Evolutionary conservation across 2,797 vertebrate genomes (phyloP), one percentile per base, ranked within the genome.

Genomic region (Mus spretus): DNA sequence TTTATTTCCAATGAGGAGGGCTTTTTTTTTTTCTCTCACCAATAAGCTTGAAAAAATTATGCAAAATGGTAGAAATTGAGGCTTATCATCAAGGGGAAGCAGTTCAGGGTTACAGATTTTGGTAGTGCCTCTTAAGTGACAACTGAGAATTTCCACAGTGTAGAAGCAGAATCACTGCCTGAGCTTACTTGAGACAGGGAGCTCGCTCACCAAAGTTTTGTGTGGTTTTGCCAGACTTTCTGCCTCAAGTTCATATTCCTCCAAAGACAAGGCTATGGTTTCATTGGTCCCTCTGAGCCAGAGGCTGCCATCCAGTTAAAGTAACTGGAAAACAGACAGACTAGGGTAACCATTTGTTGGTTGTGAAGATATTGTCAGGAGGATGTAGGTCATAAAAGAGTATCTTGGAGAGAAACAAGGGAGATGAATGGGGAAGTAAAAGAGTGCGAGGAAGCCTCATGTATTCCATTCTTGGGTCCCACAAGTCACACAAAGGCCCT

Each of bases 1-100:
- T 97, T 93, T 97, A 78, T 98, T 98, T 98, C 94, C 96, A 97
- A 26, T 87, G 85, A 83, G 84, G 31, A 86, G 67, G 20, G n/a
- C 37, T 97, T 97, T 94, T 97, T 91, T 91, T 91, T 55, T 26
- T 26, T 50, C 11, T 0, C 15, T 74, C 15, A 79, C 24, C 44
- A 92, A 53, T 94, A 97, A 96, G 94, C 75, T 87, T 92, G 75
- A 95, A 96, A 97, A 89, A 95, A 93, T 74, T 89, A 89, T 93
- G 47, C 61, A 93, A 93, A 95, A 91, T 63, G 57, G 70, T 85
- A 50, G 44, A 96, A 96, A 97, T 93, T 53, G 94, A 90, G 91
- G 70, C 59, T 78, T 40, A 63, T 85, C 59, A 77, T 77, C 67
- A 77, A 31, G 14, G 57, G 63, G 67, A 95, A 89, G 77, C 65